Evolutionary conservation across 2,797 vertebrate species (phyloP), one percentile per base, ranked within the genome.

Genomic region (Coendou prehensilis): DNA sequence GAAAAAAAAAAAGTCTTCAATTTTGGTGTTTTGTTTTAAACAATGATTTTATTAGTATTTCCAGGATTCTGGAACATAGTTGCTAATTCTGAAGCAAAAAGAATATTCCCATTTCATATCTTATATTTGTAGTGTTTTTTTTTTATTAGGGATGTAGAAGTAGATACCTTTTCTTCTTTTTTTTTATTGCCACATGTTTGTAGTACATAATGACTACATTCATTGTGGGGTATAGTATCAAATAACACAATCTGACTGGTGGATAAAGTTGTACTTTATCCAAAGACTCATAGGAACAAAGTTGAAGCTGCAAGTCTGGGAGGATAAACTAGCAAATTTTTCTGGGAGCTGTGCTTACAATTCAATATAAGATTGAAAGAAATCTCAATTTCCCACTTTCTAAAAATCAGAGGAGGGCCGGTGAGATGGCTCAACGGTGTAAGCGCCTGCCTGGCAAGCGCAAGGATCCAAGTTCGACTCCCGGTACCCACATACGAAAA

Each of bases 11-110:
- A 26, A 54, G 22, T 22, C 5, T 28, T 37, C n/a, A 88, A 45
- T 85, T 91, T 78, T 90, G 9, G 3, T 63, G 37, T 67, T 84
- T 64, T 79, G 17, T 92, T 96, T 90, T 92, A 64, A 73, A 63
- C 14, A 69, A 78, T 54, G 2, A 50, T 50, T 87, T 91, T 52
- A 63, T 67, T 91, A 37, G 4, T 67, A 57, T 63, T 89, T 79
- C 50, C 83, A 79, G 26, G 20, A 69, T 26, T 84, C 61, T 82
- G 33, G 41, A 23, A 47, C 76, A 71, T 1, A 56, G 22, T 64
- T 95, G 23, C 52, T 47, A 54, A 33, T 92, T 88, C 45, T 80
- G 5, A 41, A 67, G 22, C 47, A 63, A 93, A 92, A 80, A 17
- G 2, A 80, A 45, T 59, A 92, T 41, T 84, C 20, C 3, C 26